Evolutionary conservation across 2,888 invertebrate species (phyloP).

Genomic region (Aphidoletes aphidimyza): DNA sequence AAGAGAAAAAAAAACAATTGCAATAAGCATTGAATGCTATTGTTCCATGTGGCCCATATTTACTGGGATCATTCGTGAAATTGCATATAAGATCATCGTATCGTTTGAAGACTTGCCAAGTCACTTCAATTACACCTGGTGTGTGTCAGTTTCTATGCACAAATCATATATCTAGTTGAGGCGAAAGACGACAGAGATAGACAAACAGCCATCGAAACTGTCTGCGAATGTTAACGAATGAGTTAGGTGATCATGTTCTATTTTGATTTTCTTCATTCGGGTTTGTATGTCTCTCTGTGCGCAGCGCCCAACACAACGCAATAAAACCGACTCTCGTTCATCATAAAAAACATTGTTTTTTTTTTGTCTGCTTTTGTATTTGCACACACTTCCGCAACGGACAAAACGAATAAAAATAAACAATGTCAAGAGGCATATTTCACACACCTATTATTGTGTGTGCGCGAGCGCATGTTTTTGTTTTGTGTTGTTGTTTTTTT

Average conservation of each 20-base stretch:
- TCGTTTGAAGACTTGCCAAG: no score
- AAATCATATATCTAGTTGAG: no score
- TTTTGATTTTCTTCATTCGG: constrained; percentile 44
- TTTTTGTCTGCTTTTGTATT: background rate
- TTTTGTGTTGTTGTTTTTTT: background rate
- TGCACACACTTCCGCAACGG: constrained; percentile 20
- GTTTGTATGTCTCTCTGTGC: constrained; percentile 11
- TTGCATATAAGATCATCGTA: background rate
- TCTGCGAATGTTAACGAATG: background rate
- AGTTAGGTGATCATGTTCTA: background rate
- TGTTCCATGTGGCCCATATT: constrained; percentile 24
- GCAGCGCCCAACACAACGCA: background rate
- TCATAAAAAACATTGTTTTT: no score
- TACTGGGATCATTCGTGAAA: constrained; percentile 18
- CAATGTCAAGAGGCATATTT: constrained; percentile 51
- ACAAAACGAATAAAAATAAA: background rate
- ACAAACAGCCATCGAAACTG: no score
- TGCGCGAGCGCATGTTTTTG: background rate
- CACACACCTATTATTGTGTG: constrained; percentile 47
- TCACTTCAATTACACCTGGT: background rate
- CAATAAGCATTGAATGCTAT: constrained; percentile 25
- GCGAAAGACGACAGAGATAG: no score
- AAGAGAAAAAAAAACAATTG: background rate
- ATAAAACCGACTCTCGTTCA: background rate
- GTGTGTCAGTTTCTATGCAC: no score